Percentiles rank a stretch among this genome's conserved stretches.
phyloP scores from a whole-genome alignment of 30 jellyfish, hydroid and myxozoan species.

The Aurelia sp. region DNA sequence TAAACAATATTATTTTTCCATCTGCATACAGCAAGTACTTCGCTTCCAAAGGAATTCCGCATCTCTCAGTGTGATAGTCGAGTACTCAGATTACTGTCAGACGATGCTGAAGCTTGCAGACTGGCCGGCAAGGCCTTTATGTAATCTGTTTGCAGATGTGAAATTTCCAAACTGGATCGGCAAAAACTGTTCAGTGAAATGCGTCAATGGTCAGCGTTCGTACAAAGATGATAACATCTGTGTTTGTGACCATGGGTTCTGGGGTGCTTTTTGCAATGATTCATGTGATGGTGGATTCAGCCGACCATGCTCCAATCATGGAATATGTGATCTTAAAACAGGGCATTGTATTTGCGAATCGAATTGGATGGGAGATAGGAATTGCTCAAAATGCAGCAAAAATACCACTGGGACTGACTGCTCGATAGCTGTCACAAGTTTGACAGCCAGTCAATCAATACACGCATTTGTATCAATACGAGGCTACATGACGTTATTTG shows the following conservation, averaged over 20 bases:
- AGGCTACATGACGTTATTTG: slow-evolving; percentile 40
- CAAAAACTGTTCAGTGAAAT: slow-evolving; percentile 51
- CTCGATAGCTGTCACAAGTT: slow-evolving; percentile 4
- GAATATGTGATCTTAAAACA: slow-evolving; percentile 44
- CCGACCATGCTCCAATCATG: slow-evolving; percentile 66
- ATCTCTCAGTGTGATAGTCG: slow-evolving; percentile 36
- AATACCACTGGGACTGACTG: slow-evolving; percentile 63
- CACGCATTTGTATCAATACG: slow-evolving; percentile 42
- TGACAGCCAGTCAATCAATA: neutral
- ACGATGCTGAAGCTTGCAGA: slow-evolving; percentile 26
- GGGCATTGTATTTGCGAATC: slow-evolving; percentile 52
- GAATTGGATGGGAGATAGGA: slow-evolving; percentile 59
- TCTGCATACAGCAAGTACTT: slow-evolving; percentile 24
- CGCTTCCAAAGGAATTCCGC: slow-evolving; percentile 16
- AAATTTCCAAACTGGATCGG: slow-evolving; percentile 61
- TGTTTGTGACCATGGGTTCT: slow-evolving; percentile 54
- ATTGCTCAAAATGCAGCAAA: slow-evolving; percentile 57
- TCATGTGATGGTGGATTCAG: slow-evolving; percentile 66
- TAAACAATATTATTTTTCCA: slow-evolving; percentile 37
- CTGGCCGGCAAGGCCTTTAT: slow-evolving; percentile 70
- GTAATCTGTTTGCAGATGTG: slow-evolving; percentile 51
- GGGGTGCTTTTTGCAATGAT: slow-evolving; percentile 50
- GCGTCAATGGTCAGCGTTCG: slow-evolving; percentile 52
- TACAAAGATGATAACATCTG: slow-evolving; percentile 13
- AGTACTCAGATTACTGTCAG: slow-evolving; percentile 45